These are phyloP conservation scores for Hirtodrosophila duncani DNA, from an alignment of 2,888 invertebrate genomes.

Conservation along the genomic window DNA sequence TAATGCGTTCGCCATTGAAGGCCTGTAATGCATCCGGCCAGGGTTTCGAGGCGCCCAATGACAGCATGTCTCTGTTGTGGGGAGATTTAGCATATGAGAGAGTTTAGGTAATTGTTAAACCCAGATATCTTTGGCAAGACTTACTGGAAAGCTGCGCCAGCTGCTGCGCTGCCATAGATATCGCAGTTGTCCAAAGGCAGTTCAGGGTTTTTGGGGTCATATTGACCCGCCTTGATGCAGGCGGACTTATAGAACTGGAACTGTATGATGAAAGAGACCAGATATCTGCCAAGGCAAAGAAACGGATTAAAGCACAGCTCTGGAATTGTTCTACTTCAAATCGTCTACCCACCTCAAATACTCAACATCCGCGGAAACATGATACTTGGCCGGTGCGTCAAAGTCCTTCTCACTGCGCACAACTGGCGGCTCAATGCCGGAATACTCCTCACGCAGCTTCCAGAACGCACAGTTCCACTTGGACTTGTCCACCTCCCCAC, in stretches of 20 bases:
- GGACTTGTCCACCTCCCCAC: conserved; percentile 81
- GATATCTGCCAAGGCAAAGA: conserved; percentile 79
- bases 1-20: conserved; percentile 86
- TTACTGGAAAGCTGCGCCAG: conserved; percentile 86
- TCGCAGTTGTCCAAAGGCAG: conserved; percentile 91
- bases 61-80: conserved; percentile 82
- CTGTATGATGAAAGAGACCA: conserved; percentile 88
- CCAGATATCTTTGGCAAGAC: conserved; percentile 27
- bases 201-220: conserved; percentile 82
- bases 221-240: conserved; percentile 88
- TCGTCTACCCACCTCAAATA: conserved; percentile 81
- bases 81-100: not conserved
- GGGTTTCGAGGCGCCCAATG: conserved; percentile 85
- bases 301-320: too few species aligned
- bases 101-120: not conserved
- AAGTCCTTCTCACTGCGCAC: conserved; percentile 84
- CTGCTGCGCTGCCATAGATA: conserved; percentile 87
- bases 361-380: conserved; percentile 85
- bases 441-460: conserved; percentile 82
- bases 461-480: conserved; percentile 85
- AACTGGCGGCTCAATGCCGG: conserved; percentile 84
- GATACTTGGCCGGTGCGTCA: conserved; percentile 87
- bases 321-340: not conserved
- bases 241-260: conserved; percentile 88
- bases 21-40: conserved; percentile 93